phyloP scores from a whole-genome alignment of 2,888 invertebrate species.

The Cremastinae sp. region DNA sequence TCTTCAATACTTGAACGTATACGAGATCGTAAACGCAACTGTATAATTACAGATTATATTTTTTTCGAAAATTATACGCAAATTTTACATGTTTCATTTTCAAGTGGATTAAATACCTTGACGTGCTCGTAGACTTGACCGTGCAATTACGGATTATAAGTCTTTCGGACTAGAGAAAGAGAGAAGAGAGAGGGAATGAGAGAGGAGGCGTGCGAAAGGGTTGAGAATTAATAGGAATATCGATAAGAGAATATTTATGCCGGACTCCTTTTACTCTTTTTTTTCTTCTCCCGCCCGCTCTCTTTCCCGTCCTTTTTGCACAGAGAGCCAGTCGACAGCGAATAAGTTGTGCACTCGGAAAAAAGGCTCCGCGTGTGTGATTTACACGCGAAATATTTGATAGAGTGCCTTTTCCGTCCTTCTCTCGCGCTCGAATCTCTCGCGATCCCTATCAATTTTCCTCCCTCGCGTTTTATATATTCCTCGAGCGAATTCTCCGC shows the following conservation, averaged over 20 bases:
- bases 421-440: no score
- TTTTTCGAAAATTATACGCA: no score
- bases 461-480: constrained; percentile 8
- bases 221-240: constrained; percentile 58
- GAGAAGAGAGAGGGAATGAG: constrained; percentile 14
- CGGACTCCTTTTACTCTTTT: constrained; percentile 49
- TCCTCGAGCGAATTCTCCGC: background rate
- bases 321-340: constrained; percentile 3
- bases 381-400: no score
- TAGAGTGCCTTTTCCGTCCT: no score
- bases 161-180: background rate
- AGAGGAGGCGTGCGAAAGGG: constrained; percentile 43
- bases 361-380: constrained; percentile 5
- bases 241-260: constrained; percentile 59
- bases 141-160: constrained; percentile 5
- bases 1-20: no score
- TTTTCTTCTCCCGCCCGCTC: constrained; percentile 8
- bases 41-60: no score
- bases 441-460: no score
- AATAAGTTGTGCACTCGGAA: background rate
- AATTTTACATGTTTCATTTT: no score
- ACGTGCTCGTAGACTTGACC: background rate
- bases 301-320: background rate
- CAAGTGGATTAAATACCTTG: no score
- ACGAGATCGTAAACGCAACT: no score